These are phyloP conservation scores for Pinctada fucata DNA, from an alignment of 2,888 invertebrate species.

Conservation along the genomic window DNA sequence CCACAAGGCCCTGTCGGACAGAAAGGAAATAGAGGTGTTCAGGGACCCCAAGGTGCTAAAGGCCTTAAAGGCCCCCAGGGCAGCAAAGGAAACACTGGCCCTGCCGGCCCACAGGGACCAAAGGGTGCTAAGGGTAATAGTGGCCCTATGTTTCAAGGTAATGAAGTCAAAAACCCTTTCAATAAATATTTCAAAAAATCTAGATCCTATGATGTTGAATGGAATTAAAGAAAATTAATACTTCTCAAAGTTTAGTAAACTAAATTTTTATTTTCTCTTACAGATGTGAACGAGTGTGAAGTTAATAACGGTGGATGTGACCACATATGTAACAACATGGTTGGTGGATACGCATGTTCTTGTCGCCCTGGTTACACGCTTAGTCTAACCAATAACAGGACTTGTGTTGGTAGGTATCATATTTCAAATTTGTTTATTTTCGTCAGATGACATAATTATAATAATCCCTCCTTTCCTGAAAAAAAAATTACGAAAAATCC, in stretches of 20 bases:
- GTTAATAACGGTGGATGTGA: slow-evolving; percentile 86
- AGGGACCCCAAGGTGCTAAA: slow-evolving; percentile 14
- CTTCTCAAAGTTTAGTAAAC: too few species aligned
- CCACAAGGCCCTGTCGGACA: not conserved
- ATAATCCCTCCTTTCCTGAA: too few species aligned
- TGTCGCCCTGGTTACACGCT: slow-evolving; percentile 52
- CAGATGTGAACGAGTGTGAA: slow-evolving; percentile 70
- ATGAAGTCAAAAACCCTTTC: not conserved
- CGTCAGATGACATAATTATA: too few species aligned
- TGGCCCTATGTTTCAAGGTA: not conserved
- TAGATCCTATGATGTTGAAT: too few species aligned
- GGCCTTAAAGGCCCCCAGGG: not conserved
- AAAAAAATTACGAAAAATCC: too few species aligned
- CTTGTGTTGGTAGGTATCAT: slow-evolving; percentile 58
- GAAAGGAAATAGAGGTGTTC: slow-evolving; percentile 4
- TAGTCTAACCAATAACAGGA: slow-evolving; percentile 42
- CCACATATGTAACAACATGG: slow-evolving; percentile 89
- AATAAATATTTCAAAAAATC: too few species aligned
- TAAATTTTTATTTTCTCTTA: not conserved
- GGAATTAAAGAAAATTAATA: too few species aligned
- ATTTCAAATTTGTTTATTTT: too few species aligned
- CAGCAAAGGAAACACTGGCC: not conserved
- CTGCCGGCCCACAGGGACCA: not conserved
- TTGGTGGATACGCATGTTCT: slow-evolving; percentile 54
- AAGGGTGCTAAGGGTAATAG: not conserved